Base-by-base conservation (phyloP, 2,888 invertebrate genomes). In the Chorisops tibialis region DNA sequence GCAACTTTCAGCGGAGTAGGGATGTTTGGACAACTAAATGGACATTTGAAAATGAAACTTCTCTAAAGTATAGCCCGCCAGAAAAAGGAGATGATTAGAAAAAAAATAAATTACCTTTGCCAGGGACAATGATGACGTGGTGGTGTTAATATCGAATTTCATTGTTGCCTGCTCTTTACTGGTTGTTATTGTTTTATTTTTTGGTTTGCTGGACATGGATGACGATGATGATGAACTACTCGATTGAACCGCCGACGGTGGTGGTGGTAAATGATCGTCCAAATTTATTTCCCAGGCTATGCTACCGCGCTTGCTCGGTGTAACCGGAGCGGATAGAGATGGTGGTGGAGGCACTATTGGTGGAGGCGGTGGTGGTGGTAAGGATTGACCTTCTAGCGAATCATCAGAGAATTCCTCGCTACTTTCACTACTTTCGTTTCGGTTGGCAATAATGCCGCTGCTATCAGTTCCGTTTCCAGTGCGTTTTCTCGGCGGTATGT, bases 221-320 rank as follows among this genome's bases (percentile, higher is more conserved):
- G 47, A 35, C 1, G 45, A 19, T 4, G 45, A 14, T 37, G 48
- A 37, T 4, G 16, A n/a, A 37, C 47, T 47, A 48, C 37, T 59
- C 59, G 38, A 21, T 19, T 38, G 47, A 16, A 48, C 48, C 11
- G 48, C 22, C 9, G 64, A 61, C 9, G 66, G 66, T 14, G 66
- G 66, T 21, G 66, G 64, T 12, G 64, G 56, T 58, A 66, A 22
- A 66, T 66, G 58, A 74, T 85, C 86, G 74, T 87, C 87, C 70
- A 92, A 82, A 66, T 91, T 87, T 66, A 92, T 91, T 81, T 92
- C 91, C 91, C 92, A 91, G 66, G 91, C 91, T 69, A 91, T 90
- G 74, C 91, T 90, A 73, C 87, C 87, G 70, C 89, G 83, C 80
- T 90, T 90, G 73, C 85, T 85, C 69, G 83, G 83, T 67, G 83